These are phyloP conservation scores for Rotaria socialis DNA, from an alignment of 2,888 invertebrate genomes.

Conservation along the genomic window DNA sequence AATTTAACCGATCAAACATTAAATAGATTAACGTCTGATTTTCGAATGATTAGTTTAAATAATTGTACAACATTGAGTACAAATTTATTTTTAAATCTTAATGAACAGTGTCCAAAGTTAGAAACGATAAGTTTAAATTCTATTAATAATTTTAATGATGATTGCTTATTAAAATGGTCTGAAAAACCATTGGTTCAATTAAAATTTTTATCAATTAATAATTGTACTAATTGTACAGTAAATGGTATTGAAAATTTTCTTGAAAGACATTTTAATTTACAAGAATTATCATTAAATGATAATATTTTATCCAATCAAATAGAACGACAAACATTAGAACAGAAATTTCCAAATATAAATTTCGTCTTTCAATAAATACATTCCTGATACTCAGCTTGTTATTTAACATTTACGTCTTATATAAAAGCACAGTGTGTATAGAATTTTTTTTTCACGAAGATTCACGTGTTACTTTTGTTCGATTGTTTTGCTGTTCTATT, in stretches of 20 bases:
- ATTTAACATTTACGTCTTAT: no score
- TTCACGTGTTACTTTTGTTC: not conserved
- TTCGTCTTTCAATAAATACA: conserved; percentile 23
- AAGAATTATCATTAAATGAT: not conserved
- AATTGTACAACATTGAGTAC: not conserved
- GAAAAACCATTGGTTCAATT: not conserved
- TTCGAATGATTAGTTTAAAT: conserved; percentile 14
- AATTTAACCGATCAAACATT: conserved; percentile 25
- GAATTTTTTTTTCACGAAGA: not conserved
- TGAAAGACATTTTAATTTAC: not conserved
- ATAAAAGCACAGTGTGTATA: conserved; percentile 14
- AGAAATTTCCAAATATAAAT: conserved; percentile 1
- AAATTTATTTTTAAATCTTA: not conserved
- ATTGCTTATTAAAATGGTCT: not conserved
- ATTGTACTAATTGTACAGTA: not conserved
- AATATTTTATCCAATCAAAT: not conserved
- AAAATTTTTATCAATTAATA: not conserved
- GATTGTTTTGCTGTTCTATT: not conserved
- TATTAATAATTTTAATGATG: not conserved
- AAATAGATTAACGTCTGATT: not conserved
- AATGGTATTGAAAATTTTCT: conserved; percentile 16
- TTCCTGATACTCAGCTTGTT: conserved; percentile 2
- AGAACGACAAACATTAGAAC: conserved; percentile 10
- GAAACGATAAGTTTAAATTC: not conserved
- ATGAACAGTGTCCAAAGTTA: conserved; percentile 15